Evolutionary conservation across 2,113 vertebrate species (phyloP).

Genomic region (Marcusenius ussheri): DNA sequence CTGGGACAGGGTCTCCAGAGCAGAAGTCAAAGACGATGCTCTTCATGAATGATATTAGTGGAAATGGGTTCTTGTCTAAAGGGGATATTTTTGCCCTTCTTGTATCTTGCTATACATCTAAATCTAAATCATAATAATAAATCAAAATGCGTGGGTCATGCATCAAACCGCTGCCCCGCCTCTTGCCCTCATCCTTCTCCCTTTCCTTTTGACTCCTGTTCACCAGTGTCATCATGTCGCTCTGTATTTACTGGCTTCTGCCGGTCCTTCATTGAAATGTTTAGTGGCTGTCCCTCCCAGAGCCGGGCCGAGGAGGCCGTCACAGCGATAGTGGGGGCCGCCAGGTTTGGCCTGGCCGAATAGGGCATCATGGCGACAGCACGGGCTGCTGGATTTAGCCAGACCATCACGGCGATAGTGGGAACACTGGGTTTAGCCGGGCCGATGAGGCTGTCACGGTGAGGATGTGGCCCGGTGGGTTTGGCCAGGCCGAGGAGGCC

Average conservation of each 20-base stretch:
- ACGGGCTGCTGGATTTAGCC: no score
- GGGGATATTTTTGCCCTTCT: conserved; percentile 26
- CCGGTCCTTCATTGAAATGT: conserved; percentile 91
- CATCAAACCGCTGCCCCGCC: background rate
- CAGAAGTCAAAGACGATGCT: conserved; percentile 89
- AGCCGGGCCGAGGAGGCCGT: conserved; percentile 60
- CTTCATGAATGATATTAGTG: conserved; percentile 81
- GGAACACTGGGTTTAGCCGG: no score
- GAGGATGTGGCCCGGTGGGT: background rate
- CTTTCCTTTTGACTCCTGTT: background rate
- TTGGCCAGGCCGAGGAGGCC: no score
- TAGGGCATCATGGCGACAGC: no score
- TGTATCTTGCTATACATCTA: background rate
- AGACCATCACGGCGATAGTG: no score
- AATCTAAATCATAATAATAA: background rate
- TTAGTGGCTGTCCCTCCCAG: conserved; percentile 74
- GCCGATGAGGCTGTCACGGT: no score
- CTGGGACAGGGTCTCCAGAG: conserved; percentile 70
- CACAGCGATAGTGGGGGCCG: conserved; percentile 72
- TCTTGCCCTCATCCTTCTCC: background rate
- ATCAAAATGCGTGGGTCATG: background rate
- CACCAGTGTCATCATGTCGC: background rate
- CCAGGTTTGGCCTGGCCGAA: conserved; percentile 38
- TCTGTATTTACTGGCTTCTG: background rate
- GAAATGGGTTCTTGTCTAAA: conserved; percentile 78